These are phyloP conservation scores for Epirrita christyi DNA, from an alignment of 2,888 invertebrate species.

Conservation along the genomic window DNA sequence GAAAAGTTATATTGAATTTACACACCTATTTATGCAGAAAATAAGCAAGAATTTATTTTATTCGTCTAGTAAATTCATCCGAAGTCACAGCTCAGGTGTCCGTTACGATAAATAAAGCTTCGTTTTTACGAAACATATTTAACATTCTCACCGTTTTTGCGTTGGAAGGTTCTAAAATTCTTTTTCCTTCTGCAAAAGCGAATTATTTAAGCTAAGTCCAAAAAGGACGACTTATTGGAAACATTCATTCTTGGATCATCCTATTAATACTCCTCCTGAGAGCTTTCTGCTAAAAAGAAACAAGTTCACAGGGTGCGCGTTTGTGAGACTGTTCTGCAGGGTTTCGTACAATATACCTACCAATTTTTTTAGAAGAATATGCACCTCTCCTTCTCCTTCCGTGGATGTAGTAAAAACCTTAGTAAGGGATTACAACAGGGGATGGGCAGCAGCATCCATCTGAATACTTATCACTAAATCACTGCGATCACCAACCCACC, in stretches of 20 bases:
- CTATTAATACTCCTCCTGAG: slow-evolving; percentile 67
- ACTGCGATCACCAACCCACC: no score
- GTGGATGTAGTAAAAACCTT: no score
- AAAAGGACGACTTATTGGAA: slow-evolving; percentile 70
- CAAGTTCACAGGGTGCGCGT: slow-evolving; percentile 11
- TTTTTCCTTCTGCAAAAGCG: slow-evolving; percentile 32
- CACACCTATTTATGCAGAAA: slow-evolving; percentile 5
- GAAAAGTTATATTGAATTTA: neutral
- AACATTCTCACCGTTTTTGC: slow-evolving; percentile 24
- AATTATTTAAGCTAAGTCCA: slow-evolving; percentile 50
- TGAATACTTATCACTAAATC: no score
- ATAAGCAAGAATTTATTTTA: slow-evolving; percentile 21
- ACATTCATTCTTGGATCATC: slow-evolving; percentile 75
- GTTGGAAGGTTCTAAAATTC: slow-evolving; percentile 22
- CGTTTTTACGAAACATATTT: slow-evolving; percentile 26
- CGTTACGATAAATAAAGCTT: slow-evolving; percentile 28
- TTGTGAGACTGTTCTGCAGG: neutral
- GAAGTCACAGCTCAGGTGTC: slow-evolving; percentile 27
- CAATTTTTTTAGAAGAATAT: no score
- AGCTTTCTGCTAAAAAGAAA: slow-evolving; percentile 63
- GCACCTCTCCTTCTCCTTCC: no score
- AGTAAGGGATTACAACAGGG: no score
- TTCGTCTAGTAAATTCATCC: slow-evolving; percentile 27
- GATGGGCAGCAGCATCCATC: no score
- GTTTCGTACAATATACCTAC: slow-evolving; percentile 5